phyloP scores from a whole-genome alignment of 2,797 vertebrate species.

The Menidia menidia region DNA sequence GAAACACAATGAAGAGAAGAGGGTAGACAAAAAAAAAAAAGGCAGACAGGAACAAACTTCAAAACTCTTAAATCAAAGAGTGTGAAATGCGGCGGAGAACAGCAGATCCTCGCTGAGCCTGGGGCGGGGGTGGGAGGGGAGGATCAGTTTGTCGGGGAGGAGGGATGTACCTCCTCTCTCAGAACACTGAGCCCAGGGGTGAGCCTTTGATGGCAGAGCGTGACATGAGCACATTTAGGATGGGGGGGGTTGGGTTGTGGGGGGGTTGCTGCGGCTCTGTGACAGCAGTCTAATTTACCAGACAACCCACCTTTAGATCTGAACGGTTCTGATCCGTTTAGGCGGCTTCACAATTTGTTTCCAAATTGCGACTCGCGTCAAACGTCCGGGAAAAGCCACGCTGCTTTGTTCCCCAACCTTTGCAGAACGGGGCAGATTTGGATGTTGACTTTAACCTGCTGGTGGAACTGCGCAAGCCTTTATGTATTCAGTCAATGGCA shows the following conservation, averaged over 20 bases:
- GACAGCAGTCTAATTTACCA: conserved; percentile 69
- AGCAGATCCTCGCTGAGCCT: conserved; percentile 64
- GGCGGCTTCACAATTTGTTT: conserved; percentile 25
- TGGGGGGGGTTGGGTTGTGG: too few species aligned
- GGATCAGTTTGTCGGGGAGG: conserved; percentile 35
- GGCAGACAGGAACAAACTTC: conserved; percentile 69
- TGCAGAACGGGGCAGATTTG: conserved; percentile 4
- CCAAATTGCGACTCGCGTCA: conserved; percentile 20
- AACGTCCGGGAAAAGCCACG: conserved; percentile 10
- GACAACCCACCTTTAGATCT: conserved; percentile 33
- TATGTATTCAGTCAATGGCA: conserved; percentile 40
- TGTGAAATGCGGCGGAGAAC: conserved; percentile 66
- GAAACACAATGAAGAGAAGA: conserved; percentile 50
- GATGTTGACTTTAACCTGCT: conserved; percentile 14
- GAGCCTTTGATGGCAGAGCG: conserved; percentile 78
- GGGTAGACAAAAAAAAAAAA: conserved; percentile 1
- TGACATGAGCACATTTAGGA: conserved; percentile 77
- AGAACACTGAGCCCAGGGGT: conserved; percentile 74
- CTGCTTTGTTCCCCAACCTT: background rate
- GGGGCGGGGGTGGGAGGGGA: conserved; percentile 54
- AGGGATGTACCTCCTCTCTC: conserved; percentile 55
- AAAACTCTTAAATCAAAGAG: conserved; percentile 75
- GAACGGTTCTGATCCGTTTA: conserved; percentile 48
- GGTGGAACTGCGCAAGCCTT: conserved; percentile 29
- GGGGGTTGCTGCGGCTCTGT: conserved; percentile 46